phyloP scores from a whole-genome alignment of 2,888 invertebrate genomes.

The Apamea sordens region DNA sequence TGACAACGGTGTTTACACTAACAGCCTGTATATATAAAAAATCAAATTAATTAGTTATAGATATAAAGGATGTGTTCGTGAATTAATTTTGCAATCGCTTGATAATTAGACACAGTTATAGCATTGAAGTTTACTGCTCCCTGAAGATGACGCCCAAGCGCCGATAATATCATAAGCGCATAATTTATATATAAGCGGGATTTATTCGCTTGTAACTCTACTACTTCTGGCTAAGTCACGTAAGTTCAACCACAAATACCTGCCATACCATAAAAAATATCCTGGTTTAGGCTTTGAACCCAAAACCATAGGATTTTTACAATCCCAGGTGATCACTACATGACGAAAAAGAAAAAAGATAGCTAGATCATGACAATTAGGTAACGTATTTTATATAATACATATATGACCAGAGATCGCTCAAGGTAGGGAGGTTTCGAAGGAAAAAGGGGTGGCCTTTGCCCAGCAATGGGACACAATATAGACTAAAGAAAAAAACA shows the following conservation, averaged over 20 bases:
- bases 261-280: not conserved
- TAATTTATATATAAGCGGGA: too few species aligned
- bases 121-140: not conserved
- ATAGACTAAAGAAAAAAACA: not conserved
- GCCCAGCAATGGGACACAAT: not conserved
- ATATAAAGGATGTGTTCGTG: not conserved
- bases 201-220: too few species aligned
- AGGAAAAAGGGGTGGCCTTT: not conserved
- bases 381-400: not conserved
- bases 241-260: not conserved
- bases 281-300: not conserved
- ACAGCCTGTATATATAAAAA: not conserved
- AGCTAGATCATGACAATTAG: too few species aligned
- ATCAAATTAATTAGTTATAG: not conserved
- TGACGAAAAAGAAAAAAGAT: not conserved
- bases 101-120: not conserved
- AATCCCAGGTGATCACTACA: not conserved
- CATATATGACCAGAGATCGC: not conserved
- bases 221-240: too few species aligned
- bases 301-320: not conserved
- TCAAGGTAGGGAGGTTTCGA: too few species aligned
- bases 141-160: too few species aligned
- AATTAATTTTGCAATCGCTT: not conserved
- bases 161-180: not conserved
- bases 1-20: too few species aligned